Evolutionary conservation across 2,113 vertebrate species (phyloP).

Genomic region (Scophthalmus maximus): DNA sequence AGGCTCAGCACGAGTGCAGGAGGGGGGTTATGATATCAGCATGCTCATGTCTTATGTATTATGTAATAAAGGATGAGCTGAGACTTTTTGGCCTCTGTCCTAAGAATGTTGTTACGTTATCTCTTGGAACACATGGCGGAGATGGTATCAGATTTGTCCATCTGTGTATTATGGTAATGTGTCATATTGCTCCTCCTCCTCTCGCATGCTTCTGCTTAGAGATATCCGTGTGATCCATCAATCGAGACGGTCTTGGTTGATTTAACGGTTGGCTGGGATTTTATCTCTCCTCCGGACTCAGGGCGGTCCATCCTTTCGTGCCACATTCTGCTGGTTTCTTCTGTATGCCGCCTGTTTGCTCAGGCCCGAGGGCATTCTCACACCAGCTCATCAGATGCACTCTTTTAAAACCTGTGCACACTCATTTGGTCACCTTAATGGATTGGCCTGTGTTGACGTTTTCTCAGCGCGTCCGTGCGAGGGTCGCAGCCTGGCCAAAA

Average conservation of each 20-base stretch:
- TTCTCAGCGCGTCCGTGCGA: constrained; percentile 74
- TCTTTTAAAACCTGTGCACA: constrained; percentile 63
- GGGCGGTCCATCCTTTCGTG: constrained; percentile 14
- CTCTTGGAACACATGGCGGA: constrained; percentile 26
- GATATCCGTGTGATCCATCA: constrained; percentile 13
- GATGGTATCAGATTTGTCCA: constrained; percentile 41
- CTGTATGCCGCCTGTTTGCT: constrained; percentile 64
- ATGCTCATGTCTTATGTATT: background rate
- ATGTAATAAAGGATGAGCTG: background rate
- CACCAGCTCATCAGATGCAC: constrained; percentile 73
- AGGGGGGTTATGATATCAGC: background rate
- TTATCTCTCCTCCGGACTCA: background rate
- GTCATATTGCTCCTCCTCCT: constrained; percentile 17
- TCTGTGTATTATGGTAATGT: constrained; percentile 33
- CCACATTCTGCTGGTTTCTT: constrained; percentile 22
- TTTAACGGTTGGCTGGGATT: background rate
- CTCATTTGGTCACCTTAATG: constrained; percentile 70
- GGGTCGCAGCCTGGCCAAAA: constrained; percentile 68
- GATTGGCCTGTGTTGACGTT: constrained; percentile 69
- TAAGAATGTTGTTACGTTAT: constrained; percentile 17
- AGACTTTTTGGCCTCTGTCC: constrained; percentile 42
- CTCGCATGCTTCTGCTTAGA: background rate
- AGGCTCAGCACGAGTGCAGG: constrained; percentile 2
- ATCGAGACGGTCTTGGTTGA: constrained; percentile 5
- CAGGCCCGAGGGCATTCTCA: constrained; percentile 60